Percentiles rank a stretch among this genome's conserved stretches.
phyloP scores from a whole-genome alignment of 2,113 vertebrate genomes.

The Sula dactylatra region DNA sequence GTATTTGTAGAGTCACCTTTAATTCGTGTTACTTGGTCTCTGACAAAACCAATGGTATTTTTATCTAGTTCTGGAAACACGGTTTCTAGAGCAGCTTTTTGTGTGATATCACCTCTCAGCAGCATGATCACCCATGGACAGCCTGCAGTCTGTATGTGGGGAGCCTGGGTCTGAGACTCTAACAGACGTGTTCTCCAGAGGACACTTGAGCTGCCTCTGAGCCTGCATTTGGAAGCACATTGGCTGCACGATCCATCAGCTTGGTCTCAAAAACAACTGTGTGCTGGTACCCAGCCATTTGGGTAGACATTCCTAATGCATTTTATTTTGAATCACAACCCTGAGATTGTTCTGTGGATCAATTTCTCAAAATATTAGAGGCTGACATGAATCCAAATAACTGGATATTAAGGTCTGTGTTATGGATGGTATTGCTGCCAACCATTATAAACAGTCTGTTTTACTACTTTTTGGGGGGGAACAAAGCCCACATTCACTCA shows the following conservation, averaged over 20 bases:
- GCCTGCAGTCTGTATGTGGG: too few relatives aligned
- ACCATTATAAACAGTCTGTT: not conserved
- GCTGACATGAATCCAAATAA: conserved; percentile 19
- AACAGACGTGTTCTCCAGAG: not conserved
- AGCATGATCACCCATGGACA: not conserved
- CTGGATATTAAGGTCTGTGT: not conserved
- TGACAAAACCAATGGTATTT: not conserved
- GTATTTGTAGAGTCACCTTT: not conserved
- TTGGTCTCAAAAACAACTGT: not conserved
- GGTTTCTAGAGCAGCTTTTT: not conserved
- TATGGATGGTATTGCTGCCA: not conserved
- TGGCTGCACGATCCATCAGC: not conserved
- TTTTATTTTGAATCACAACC: conserved; percentile 10
- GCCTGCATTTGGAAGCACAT: not conserved
- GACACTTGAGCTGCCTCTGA: not conserved
- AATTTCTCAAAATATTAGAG: not conserved
- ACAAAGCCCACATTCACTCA: not conserved
- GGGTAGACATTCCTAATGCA: not conserved
- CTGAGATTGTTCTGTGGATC: not conserved
- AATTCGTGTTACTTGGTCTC: not conserved
- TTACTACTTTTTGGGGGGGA: not conserved
- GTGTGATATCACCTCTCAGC: not conserved
- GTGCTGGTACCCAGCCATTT: not conserved
- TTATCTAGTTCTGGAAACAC: not conserved
- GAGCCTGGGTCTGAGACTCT: not conserved